These are phyloP conservation scores for Champsocephalus esox DNA, from an alignment of 2,797 vertebrate species.

Conservation along the genomic window DNA sequence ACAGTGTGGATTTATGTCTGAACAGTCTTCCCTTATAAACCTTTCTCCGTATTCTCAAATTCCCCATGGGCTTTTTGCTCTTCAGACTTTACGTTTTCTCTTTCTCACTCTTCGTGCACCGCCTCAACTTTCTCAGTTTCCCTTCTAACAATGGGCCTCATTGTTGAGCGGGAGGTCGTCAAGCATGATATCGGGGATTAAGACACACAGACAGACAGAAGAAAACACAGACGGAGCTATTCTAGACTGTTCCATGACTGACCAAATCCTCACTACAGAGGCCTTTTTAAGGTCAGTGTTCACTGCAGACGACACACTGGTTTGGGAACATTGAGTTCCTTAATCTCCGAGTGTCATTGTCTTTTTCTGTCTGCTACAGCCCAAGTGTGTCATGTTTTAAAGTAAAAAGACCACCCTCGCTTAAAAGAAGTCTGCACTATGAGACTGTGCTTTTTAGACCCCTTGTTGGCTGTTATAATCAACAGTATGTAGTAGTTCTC, in stretches of 20 bases:
- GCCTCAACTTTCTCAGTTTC: conserved; percentile 47
- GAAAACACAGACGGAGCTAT: conserved; percentile 48
- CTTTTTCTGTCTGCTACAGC: conserved; percentile 21
- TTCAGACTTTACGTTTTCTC: conserved; percentile 1
- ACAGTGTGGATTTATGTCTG: neutral
- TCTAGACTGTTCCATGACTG: conserved; percentile 54
- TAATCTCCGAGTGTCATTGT: conserved; percentile 41
- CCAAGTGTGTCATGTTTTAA: conserved; percentile 5
- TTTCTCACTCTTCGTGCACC: neutral
- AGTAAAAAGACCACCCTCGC: neutral
- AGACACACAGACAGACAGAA: conserved; percentile 44
- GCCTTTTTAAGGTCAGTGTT: conserved; percentile 61
- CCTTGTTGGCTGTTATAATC: neutral
- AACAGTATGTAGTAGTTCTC: neutral
- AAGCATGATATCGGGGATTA: conserved; percentile 72
- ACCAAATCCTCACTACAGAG: conserved; percentile 43
- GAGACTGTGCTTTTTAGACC: neutral
- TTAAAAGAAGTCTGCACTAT: neutral
- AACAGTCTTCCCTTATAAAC: neutral
- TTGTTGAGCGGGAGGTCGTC: conserved; percentile 71
- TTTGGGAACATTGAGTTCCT: conserved; percentile 50
- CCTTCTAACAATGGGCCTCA: conserved; percentile 69
- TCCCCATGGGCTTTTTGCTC: conserved; percentile 5
- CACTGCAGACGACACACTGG: conserved; percentile 16
- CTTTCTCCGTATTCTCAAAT: neutral